These are phyloP conservation scores for Patagioenas fasciata DNA, from an alignment of 2,113 vertebrate species.

Conservation along the genomic window DNA sequence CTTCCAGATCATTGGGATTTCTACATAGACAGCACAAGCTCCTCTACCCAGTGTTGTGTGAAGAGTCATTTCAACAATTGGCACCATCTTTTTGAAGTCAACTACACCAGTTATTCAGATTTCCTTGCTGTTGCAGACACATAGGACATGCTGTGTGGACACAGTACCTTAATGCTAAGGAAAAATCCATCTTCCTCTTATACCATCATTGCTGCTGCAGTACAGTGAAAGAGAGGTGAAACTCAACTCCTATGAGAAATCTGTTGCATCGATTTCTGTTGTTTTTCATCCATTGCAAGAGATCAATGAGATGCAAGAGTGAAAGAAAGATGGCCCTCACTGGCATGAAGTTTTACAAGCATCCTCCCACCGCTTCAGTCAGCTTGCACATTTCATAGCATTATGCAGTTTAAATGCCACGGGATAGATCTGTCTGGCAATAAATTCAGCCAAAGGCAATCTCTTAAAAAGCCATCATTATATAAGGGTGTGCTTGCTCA, in stretches of 20 bases:
- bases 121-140: background rate
- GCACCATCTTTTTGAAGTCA: background rate
- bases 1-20: background rate
- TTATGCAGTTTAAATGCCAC: slow-evolving; percentile 28
- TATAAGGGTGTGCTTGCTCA: slow-evolving; percentile 44
- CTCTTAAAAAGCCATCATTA: slow-evolving; percentile 68
- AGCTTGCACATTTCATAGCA: slow-evolving; percentile 20
- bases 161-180: background rate
- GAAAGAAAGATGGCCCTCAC: background rate
- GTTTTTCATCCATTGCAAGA: slow-evolving; percentile 26
- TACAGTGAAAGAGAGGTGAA: background rate
- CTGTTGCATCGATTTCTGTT: background rate
- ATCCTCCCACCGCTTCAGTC: background rate
- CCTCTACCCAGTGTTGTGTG: background rate
- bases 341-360: slow-evolving; percentile 31
- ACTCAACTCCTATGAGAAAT: slow-evolving; percentile 7
- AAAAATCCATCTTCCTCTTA: background rate
- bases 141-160: background rate
- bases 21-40: background rate
- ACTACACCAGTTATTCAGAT: background rate
- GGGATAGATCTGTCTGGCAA: slow-evolving; percentile 26
- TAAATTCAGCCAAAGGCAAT: slow-evolving; percentile 61
- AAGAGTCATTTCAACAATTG: background rate
- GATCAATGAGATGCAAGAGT: background rate
- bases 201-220: background rate